A percentile compares a stretch with the other conserved stretches of the same genome.
Evolutionary conservation across 2,888 invertebrate genomes (phyloP).

Genomic region (Apotomis turbidana): DNA sequence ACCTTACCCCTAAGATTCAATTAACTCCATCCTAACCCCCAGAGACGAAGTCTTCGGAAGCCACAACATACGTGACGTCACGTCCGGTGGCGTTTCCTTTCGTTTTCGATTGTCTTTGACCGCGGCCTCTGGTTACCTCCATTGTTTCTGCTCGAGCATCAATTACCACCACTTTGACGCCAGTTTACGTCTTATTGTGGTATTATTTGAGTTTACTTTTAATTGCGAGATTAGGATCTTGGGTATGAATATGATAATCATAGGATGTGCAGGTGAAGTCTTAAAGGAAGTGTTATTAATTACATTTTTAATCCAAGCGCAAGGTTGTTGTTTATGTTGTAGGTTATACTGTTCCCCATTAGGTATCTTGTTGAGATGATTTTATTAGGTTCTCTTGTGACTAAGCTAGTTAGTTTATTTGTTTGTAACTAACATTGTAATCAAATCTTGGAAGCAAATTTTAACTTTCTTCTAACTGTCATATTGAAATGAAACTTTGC

Average conservation of each 20-base stretch:
- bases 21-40: neutral
- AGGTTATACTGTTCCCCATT: neutral
- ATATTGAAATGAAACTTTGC: too few species aligned
- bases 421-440: too few species aligned
- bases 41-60: constrained; percentile 37
- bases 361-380: too few species aligned
- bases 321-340: neutral
- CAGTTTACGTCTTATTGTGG: constrained; percentile 43
- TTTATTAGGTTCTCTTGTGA: too few species aligned
- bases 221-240: constrained; percentile 20
- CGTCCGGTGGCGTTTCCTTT: constrained; percentile 74
- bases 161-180: constrained; percentile 36
- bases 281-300: constrained; percentile 10
- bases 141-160: constrained; percentile 63
- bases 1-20: neutral
- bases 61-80: constrained; percentile 58
- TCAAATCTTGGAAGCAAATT: too few species aligned
- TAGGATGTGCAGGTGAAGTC: constrained; percentile 23
- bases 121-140: constrained; percentile 71
- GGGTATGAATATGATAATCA: constrained; percentile 7
- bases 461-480: too few species aligned
- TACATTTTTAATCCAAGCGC: constrained; percentile 3
- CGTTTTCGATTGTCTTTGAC: constrained; percentile 81
- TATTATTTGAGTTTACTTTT: constrained; percentile 15
- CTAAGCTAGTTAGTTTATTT: too few species aligned